These are phyloP conservation scores for Phrynocephalus forsythii DNA, from an alignment of 2,797 vertebrate species.

Conservation along the genomic window DNA sequence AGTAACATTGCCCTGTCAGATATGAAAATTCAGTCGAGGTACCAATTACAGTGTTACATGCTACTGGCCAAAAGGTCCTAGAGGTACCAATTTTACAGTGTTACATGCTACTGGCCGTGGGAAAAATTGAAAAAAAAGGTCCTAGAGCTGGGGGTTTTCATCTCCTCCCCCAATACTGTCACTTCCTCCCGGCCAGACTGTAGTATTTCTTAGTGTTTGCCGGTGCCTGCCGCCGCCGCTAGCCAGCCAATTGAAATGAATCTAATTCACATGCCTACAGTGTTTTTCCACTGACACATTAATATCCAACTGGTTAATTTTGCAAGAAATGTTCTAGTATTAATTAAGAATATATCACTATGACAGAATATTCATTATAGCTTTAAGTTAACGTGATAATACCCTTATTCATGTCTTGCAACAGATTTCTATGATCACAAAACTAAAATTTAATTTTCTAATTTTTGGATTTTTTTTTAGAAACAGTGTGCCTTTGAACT, in stretches of 20 bases:
- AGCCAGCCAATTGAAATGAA: background rate
- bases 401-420: conserved; percentile 14
- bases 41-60: conserved; percentile 27
- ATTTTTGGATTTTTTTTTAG: too few relatives aligned
- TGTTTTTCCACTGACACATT: conserved; percentile 20
- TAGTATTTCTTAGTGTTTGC: background rate
- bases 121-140: too few relatives aligned
- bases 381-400: conserved; percentile 7
- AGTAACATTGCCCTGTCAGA: conserved; percentile 14
- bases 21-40: conserved; percentile 41
- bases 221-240: too few relatives aligned
- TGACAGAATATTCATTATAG: background rate
- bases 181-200: too few relatives aligned
- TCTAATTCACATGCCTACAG: background rate
- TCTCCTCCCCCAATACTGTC: conserved; percentile 3
- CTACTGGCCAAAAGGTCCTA: background rate
- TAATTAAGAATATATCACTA: background rate
- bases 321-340: background rate
- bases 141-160: background rate
- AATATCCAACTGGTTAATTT: background rate
- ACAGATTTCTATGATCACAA: background rate
- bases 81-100: conserved; percentile 27
- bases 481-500: too few relatives aligned
- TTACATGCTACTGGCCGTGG: conserved; percentile 11
- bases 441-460: conserved; percentile 10